These are phyloP conservation scores for Pseudopleuronectes americanus DNA, from an alignment of 2,797 vertebrate species.

Conservation along the genomic window DNA sequence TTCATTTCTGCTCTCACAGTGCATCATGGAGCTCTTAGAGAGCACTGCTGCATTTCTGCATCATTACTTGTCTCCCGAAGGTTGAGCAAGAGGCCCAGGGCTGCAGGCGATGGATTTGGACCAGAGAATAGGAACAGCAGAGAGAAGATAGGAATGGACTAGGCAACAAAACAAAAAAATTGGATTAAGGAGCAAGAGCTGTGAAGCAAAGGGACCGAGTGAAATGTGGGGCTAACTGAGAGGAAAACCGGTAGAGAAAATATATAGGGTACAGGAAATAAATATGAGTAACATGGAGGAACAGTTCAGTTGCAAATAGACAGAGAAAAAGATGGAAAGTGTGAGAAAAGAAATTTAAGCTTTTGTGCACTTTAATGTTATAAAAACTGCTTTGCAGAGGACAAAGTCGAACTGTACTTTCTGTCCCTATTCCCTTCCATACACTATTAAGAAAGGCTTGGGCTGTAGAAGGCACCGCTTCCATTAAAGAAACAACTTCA, in stretches of 20 bases:
- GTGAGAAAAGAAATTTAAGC: too few species aligned
- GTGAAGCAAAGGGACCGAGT: constrained; percentile 9
- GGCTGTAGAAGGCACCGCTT: not conserved
- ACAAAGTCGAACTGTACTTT: constrained; percentile 18
- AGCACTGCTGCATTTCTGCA: constrained; percentile 65
- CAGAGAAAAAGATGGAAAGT: too few species aligned
- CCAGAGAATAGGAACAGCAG: constrained; percentile 46
- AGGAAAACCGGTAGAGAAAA: constrained; percentile 4
- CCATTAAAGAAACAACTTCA: constrained; percentile 8
- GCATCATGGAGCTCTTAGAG: constrained; percentile 52
- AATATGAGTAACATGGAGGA: constrained; percentile 3
- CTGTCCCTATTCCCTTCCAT: constrained; percentile 32
- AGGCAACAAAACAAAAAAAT: constrained; percentile 29
- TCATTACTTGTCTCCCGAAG: constrained; percentile 68
- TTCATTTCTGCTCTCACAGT: constrained; percentile 52
- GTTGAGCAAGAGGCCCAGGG: constrained; percentile 41
- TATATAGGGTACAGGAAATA: constrained; percentile 5
- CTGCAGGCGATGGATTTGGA: constrained; percentile 51
- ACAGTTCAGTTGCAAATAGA: too few species aligned
- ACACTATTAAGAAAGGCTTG: not conserved
- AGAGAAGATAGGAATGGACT: constrained; percentile 37
- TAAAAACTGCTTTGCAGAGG: too few species aligned
- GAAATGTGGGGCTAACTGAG: constrained; percentile 27
- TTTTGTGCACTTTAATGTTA: not conserved
- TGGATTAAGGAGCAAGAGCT: constrained; percentile 26